Evolutionary conservation across 2,888 invertebrate genomes (phyloP), one percentile per base, ranked within the genome.

Genomic region (Tortrix viridana): DNA sequence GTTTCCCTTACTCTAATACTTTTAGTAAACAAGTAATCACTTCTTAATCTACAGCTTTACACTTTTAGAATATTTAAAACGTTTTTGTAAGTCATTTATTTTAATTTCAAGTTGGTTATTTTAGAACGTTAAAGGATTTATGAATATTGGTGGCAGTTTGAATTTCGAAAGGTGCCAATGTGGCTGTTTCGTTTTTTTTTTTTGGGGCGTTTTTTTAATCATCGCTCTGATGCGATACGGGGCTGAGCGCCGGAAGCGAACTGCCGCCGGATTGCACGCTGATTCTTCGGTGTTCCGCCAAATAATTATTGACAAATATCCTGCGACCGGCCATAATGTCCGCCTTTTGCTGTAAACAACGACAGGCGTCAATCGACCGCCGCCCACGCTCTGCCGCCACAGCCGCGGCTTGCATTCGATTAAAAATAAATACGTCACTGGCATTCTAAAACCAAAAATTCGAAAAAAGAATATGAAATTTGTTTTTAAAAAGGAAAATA

Each of bases 271-370:
- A 91, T 82, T 92, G 92, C 79, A 92, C 92, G 92, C 92, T 92
- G 92, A 92, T 92, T 84, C 92, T 88, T 81, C 92, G 89, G 84
- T 92, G 92, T 81, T 92, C 92, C 79, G 92, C 92, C 92, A 92
- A 92, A 92, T 92, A 92, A 92, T 92, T 92, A 92, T 92, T 92
- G 87, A 92, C 92, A 92, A 92, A 92, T 86, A 92, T 92, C 85
- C 92, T 88, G 83, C 92, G 92, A 77, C 92, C 92, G 85, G 92
- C 92, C 92, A 92, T 86, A 82, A 92, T 91, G 87, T 92, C 92
- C 87, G 92, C 92, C 84, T 92, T 92, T 92, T 92, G 92, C 92
- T 92, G 92, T 70, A 92, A 92, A 92, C 80, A 71, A 68, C 77
- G 74, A 72, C 76, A 75, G 75, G 55, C 72, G 71, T 71, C 67